Base-by-base conservation (phyloP, 2,888 invertebrate species). In the Zygogramma bicolorata region DNA sequence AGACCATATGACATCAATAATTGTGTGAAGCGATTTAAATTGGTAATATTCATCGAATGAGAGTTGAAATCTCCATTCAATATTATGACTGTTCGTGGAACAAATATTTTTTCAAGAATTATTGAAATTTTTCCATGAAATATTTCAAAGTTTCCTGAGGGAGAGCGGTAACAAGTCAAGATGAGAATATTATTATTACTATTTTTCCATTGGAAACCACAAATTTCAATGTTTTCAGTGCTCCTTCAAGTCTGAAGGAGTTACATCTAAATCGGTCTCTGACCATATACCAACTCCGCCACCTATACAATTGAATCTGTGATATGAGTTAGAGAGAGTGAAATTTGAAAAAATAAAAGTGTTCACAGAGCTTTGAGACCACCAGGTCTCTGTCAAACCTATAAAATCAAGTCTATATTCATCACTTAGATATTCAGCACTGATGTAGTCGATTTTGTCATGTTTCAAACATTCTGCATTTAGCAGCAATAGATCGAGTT, bases 251-350 rank as follows among this genome's bases (percentile, higher is more conserved):
- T 5, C 57, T 57, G 25, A 57, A 57, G 8, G 10, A 25, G 15
- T 27, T 29, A 5, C 18, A 29, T n/a, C 59, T 31, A 15, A 15
- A 4, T 59, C 4, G n/a, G 29, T 18, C n/a, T 15, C 29, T 29
- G 59, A 59, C 59, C 59, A 59, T 59, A 59, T 31, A 59, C 59
- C 18, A 31, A 59, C 59, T 59, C 59, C 59, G 29, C 59, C 59
- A 4, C 59, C n/a, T n/a, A n/a, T n/a, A n/a, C n/a, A n/a, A n/a
- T n/a, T n/a, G n/a, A n/a, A n/a, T n/a, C n/a, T n/a, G n/a, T n/a
- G n/a, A n/a, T n/a, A n/a, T n/a, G n/a, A n/a, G n/a, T n/a, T n/a
- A n/a, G n/a, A n/a, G n/a, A 59, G 59, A 59, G 59, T 59, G 7
- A 59, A 59, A 59, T 59, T n/a, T 3, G 59, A 4, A 31, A 59